Conservation (phyloP, 2,888 invertebrate species). For the Fragum sueziense region DNA sequence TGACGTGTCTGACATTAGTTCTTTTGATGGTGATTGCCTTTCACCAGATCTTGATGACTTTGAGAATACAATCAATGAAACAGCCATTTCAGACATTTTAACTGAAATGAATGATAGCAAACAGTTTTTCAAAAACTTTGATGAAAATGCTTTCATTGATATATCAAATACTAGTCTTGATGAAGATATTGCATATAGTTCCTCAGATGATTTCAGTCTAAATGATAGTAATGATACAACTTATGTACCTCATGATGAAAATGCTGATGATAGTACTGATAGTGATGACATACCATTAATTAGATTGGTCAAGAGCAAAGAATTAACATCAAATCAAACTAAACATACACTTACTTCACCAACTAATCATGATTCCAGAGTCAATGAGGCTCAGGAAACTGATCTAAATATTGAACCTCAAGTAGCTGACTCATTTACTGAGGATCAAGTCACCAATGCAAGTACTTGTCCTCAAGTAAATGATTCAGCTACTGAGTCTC, state of each 20-base stretch:
- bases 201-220: not conserved
- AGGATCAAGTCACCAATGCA: not conserved
- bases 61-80: not conserved
- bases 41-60: not conserved
- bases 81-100: not conserved
- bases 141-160: not conserved
- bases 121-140: not conserved
- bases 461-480: not conserved
- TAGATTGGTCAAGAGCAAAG: not conserved
- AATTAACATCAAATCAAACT: not conserved
- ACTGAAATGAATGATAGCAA: conserved; percentile 5
- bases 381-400: not conserved
- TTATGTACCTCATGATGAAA: not conserved
- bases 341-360: not conserved
- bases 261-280: conserved; percentile 1
- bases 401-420: not conserved
- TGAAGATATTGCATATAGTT: not conserved
- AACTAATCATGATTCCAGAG: not conserved
- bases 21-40: conserved; percentile 4
- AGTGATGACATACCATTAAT: conserved; percentile 6
- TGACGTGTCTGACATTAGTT: conserved; percentile 12
- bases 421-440: not conserved
- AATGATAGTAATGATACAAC: not conserved
- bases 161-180: not conserved
- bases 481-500: not conserved